These are phyloP conservation scores for Masnerella sp. DNA, from an alignment of 2,888 invertebrate species.

Conservation along the genomic window DNA sequence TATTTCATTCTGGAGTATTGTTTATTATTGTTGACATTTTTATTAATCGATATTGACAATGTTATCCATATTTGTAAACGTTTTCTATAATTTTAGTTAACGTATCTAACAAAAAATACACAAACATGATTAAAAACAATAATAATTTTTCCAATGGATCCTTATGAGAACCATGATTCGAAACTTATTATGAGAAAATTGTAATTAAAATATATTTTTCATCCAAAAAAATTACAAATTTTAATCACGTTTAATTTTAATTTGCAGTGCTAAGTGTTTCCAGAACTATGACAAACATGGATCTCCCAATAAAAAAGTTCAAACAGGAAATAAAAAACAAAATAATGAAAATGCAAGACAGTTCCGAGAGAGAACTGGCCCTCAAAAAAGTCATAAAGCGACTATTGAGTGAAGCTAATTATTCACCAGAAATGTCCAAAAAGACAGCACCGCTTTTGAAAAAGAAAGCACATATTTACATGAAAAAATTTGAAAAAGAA, in stretches of 20 bases:
- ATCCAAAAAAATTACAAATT: neutral
- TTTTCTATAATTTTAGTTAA: too few relatives aligned
- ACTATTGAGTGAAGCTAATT: neutral
- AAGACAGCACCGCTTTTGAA: slow-evolving; percentile 1
- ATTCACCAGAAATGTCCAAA: slow-evolving; percentile 5
- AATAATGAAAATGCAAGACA: slow-evolving; percentile 29
- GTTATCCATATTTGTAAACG: too few relatives aligned
- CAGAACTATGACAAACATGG: neutral
- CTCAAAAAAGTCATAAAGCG: slow-evolving; percentile 24
- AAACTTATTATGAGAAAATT: slow-evolving; percentile 30
- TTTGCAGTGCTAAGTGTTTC: neutral
- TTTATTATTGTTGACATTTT: too few relatives aligned
- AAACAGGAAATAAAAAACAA: slow-evolving; percentile 35
- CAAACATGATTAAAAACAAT: slow-evolving; percentile 32
- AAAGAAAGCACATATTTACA: slow-evolving; percentile 60
- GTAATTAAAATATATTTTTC: neutral
- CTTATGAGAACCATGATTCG: slow-evolving; percentile 50
- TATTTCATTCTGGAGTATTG: too few relatives aligned
- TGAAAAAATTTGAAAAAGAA: slow-evolving; percentile 70
- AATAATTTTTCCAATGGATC: slow-evolving; percentile 51
- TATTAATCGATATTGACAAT: too few relatives aligned
- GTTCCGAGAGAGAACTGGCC: slow-evolving; percentile 30
- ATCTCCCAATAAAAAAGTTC: slow-evolving; percentile 3
- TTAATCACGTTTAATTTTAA: neutral
- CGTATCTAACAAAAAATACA: neutral